phyloP scores from a whole-genome alignment of 2,888 invertebrate genomes.

The Leptopterna dolabrata region DNA sequence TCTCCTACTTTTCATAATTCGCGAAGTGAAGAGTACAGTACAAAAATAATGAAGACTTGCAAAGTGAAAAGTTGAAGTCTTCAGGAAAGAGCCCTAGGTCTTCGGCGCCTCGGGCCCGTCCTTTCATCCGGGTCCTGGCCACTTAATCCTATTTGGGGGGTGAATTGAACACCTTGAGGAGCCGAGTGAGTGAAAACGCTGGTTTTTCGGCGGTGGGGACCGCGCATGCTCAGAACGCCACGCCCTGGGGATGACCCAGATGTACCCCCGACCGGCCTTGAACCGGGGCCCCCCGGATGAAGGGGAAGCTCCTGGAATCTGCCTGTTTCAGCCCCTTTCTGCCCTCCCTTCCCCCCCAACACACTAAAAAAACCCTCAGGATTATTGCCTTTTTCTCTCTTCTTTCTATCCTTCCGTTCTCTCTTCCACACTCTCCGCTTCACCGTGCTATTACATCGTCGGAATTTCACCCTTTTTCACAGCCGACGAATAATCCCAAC shows the following conservation, averaged over 20 bases:
- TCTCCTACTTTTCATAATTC: no score
- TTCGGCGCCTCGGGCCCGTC: no score
- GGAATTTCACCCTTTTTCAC: background rate
- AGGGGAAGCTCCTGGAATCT: background rate
- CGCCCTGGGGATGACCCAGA: constrained; percentile 45
- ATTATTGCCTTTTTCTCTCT: background rate
- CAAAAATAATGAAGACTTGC: no score
- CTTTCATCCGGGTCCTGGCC: background rate
- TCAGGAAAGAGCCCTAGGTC: no score
- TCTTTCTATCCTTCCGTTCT: background rate
- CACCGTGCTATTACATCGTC: background rate
- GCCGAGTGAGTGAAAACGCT: background rate
- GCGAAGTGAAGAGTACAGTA: no score
- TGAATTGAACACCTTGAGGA: constrained; percentile 36
- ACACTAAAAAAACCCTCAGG: background rate
- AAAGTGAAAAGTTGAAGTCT: no score
- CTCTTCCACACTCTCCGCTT: background rate
- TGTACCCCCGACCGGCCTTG: constrained; percentile 37
- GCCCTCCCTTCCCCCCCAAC: background rate
- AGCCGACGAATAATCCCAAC: background rate
- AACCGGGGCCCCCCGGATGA: background rate
- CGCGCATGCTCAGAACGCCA: constrained; percentile 34
- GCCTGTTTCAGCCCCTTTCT: background rate
- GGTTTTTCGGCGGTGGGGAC: background rate
- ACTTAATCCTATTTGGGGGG: constrained; percentile 13